Conservation (phyloP, 2,888 invertebrate genomes). For the Lycocerus yunnanus region DNA sequence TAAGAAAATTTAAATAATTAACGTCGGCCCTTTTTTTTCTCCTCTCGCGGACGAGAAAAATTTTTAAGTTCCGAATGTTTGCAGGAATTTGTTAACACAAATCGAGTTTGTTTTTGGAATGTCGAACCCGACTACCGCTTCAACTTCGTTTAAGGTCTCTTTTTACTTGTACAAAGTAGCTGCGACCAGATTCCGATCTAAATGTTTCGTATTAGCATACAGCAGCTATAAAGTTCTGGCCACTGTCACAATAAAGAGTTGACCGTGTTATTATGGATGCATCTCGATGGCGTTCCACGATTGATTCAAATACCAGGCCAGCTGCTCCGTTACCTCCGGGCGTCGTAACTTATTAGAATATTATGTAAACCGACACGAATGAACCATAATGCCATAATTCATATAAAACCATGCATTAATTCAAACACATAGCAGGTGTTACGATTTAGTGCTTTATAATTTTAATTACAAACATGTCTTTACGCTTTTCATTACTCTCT, state of each 20-base stretch:
- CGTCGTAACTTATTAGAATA: slow-evolving; percentile 48
- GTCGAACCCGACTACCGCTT: slow-evolving; percentile 12
- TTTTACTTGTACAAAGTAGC: slow-evolving; percentile 45
- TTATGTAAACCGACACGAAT: slow-evolving; percentile 49
- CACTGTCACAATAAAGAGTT: slow-evolving; percentile 42
- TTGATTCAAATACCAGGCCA: slow-evolving; percentile 31
- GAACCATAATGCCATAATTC: slow-evolving; percentile 47
- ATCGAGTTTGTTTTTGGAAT: slow-evolving; percentile 34
- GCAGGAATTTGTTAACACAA: slow-evolving; percentile 39
- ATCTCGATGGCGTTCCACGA: slow-evolving; percentile 44
- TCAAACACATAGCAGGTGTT: slow-evolving; percentile 13
- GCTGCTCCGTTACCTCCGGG: slow-evolving; percentile 41
- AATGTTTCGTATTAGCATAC: slow-evolving; percentile 57
- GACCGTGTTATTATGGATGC: slow-evolving; percentile 44
- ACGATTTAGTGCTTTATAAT: slow-evolving; percentile 19
- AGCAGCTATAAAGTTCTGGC: slow-evolving; percentile 48
- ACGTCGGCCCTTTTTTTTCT: slow-evolving; percentile 16
- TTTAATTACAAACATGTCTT: slow-evolving; percentile 14
- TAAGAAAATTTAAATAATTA: slow-evolving; percentile 15
- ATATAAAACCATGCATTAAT: slow-evolving; percentile 36
- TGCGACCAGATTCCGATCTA: slow-evolving; percentile 56
- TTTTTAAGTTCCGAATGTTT: slow-evolving; percentile 15
- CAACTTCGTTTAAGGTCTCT: slow-evolving; percentile 7
- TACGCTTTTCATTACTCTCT: not conserved
- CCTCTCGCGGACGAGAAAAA: slow-evolving; percentile 3